phyloP scores from a whole-genome alignment of 2,888 invertebrate species.

The Erannis defoliaria region DNA sequence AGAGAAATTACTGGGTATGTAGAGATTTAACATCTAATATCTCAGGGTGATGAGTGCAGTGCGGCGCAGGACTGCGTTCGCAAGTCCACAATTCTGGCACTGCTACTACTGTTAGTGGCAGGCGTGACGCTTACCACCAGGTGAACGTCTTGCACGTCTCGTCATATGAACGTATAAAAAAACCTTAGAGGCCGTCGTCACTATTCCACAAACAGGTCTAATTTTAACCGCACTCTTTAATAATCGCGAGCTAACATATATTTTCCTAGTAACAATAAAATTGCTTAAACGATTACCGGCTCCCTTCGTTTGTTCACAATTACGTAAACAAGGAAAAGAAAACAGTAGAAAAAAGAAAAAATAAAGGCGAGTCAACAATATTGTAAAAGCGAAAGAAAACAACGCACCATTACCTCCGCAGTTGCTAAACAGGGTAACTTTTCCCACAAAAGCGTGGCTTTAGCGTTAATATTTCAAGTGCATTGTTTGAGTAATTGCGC shows the following conservation, averaged over 20 bases:
- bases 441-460: slow-evolving; percentile 80
- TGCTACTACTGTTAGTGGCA: too few species aligned
- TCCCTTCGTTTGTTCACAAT: slow-evolving; percentile 75
- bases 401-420: slow-evolving; percentile 66
- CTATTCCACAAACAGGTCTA: slow-evolving; percentile 30
- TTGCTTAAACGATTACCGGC: slow-evolving; percentile 68
- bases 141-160: too few species aligned
- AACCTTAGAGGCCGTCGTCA: slow-evolving; percentile 7
- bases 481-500: slow-evolving; percentile 80
- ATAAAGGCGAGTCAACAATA: slow-evolving; percentile 59
- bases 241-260: slow-evolving; percentile 43
- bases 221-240: slow-evolving; percentile 33
- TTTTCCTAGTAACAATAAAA: slow-evolving; percentile 66
- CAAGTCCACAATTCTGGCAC: too few species aligned
- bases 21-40: too few species aligned
- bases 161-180: too few species aligned
- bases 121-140: too few species aligned
- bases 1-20: too few species aligned
- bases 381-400: slow-evolving; percentile 43
- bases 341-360: slow-evolving; percentile 60
- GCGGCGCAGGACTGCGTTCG: too few species aligned
- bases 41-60: too few species aligned
- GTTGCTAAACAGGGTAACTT: slow-evolving; percentile 78
- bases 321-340: slow-evolving; percentile 74
- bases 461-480: slow-evolving; percentile 78